Evolutionary conservation across 1,140 invertebrate genomes (phyloP).

Genomic region (Ridgeia piscesae): DNA sequence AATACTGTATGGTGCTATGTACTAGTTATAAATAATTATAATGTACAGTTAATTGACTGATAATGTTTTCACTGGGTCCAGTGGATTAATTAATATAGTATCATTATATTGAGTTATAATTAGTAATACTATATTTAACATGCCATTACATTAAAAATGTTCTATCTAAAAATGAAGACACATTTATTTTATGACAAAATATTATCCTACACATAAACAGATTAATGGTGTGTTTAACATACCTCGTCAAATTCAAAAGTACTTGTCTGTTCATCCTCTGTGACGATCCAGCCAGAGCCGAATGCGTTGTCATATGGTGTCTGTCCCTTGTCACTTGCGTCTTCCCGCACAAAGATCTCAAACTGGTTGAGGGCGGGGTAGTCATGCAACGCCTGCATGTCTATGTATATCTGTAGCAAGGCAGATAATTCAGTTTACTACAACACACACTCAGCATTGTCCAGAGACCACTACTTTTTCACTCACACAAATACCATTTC

Average conservation of each 20-base stretch:
- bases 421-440: not conserved
- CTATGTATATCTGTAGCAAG: constrained; percentile 11
- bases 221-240: not conserved
- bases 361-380: constrained; percentile 37
- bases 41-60: not conserved
- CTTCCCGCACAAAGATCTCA: constrained; percentile 41
- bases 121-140: not conserved
- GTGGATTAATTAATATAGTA: not conserved
- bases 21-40: not conserved
- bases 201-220: too few species aligned
- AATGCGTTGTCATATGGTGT: constrained; percentile 24
- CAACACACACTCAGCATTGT: too few species aligned
- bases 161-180: not conserved
- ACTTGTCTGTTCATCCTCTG: constrained; percentile 8
- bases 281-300: constrained; percentile 21
- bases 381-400: not conserved
- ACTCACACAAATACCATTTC: too few species aligned
- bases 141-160: not conserved
- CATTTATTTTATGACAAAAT: not conserved
- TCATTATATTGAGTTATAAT: not conserved
- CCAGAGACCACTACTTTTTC: too few species aligned
- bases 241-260: constrained; percentile 9
- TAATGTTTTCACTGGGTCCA: not conserved
- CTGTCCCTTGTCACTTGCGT: constrained; percentile 36
- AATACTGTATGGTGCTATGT: not conserved